A percentile compares a stretch with the other conserved stretches of the same genome.
Evolutionary conservation across 2,797 vertebrate species (phyloP).

Genomic region (Spheniscus humboldti): DNA sequence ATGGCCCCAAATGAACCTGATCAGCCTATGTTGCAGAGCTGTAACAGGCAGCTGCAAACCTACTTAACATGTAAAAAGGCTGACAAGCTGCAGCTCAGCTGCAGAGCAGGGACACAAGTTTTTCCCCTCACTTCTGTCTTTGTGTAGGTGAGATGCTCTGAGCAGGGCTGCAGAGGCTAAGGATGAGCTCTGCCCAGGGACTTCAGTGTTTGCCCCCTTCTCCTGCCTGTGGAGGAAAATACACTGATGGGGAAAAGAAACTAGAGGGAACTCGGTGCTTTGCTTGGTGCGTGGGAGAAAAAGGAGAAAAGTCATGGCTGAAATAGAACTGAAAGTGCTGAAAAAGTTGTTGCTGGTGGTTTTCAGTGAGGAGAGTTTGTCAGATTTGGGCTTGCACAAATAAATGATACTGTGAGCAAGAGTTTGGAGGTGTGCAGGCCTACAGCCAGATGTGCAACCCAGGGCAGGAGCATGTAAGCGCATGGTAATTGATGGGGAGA

Average conservation of each 20-base stretch:
- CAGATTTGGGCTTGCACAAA: neutral
- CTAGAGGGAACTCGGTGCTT: neutral
- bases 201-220: neutral
- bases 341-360: neutral
- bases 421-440: neutral
- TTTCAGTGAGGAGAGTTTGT: neutral
- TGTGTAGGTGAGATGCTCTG: neutral
- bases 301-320: neutral
- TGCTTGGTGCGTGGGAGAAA: neutral
- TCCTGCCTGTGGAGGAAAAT: neutral
- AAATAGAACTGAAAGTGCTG: neutral
- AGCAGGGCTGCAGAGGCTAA: neutral
- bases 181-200: neutral
- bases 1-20: neutral
- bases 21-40: neutral
- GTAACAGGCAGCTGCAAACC: neutral
- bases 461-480: neutral
- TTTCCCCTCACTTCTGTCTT: neutral
- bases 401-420: neutral
- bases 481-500: neutral
- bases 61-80: neutral
- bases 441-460: neutral
- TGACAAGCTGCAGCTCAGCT: neutral
- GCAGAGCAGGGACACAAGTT: neutral
- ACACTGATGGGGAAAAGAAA: neutral